Evolutionary conservation across 2,797 vertebrate genomes (phyloP), one percentile per base, ranked within the genome.

Genomic region (Anguilla marmorata): DNA sequence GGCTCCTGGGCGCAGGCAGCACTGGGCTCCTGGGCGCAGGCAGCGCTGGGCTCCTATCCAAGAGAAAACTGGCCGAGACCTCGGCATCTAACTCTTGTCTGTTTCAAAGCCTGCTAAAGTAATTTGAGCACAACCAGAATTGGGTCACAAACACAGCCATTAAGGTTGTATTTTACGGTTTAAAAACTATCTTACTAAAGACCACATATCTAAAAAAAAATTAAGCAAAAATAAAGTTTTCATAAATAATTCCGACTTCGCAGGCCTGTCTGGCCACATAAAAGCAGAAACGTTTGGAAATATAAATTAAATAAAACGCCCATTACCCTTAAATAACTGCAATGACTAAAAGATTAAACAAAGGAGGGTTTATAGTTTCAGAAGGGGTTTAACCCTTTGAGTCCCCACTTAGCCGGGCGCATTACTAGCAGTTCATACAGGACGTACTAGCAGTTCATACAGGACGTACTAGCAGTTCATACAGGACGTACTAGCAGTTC

Each of bases 181-280:
- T 21, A 63, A 19, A 63, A 63, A 24, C 16, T 21, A 63, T 63
- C 58, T 21, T 63, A 63, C 58, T 21, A 63, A 63, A 63, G 58
- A 24, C 12, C 16, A 63, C 58, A 60, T 24, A 60, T 52, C 19
- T 80, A 66, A 88, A 87, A 87, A 87, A 74, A 87, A 90, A 91
- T 30, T 60, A 79, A 90, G 88, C 88, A 83, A 88, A 92, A 90
- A 79, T 87, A 87, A 89, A 91, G 87, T 76, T 90, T 90, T 91
- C 92, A 96, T 95, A 96, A 96, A 94, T 95, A 94, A 94, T 92
- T 94, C 88, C 88, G 37, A 91, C 91, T 95, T 91, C 94, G 93
- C 96, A 96, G 96, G 95, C 96, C 96, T 95, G 96, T 96, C 96
- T 96, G 95, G 94, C 90, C 41, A 95, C 92, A 95, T 93, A 95